These are phyloP conservation scores for Nemoura dubitans DNA, from an alignment of 2,888 invertebrate genomes.

Conservation along the genomic window DNA sequence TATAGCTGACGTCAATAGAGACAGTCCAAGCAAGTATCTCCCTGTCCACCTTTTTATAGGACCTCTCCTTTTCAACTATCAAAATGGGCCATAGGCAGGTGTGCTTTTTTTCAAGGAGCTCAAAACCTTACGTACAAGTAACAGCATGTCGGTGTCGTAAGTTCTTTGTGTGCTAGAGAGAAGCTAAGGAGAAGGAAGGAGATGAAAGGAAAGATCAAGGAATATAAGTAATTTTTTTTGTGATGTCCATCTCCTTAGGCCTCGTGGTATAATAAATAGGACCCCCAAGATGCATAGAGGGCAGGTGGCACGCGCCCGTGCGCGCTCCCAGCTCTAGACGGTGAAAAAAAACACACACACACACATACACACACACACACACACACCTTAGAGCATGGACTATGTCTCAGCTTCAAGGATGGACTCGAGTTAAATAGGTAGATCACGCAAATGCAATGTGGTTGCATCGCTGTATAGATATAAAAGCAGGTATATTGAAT, in stretches of 20 bases:
- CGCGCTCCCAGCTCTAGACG: too few relatives aligned
- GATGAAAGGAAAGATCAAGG: constrained; percentile 7
- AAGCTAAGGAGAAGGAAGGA: background rate
- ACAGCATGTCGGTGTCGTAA: background rate
- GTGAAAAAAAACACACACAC: background rate
- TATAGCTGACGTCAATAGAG: background rate
- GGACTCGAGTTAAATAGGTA: background rate
- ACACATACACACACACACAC: background rate
- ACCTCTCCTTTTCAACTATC: background rate
- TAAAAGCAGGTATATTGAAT: too few relatives aligned
- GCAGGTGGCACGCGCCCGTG: background rate
- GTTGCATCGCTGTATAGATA: too few relatives aligned
- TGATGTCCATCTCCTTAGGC: background rate
- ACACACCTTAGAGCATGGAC: background rate
- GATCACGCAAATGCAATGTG: background rate
- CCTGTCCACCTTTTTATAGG: background rate
- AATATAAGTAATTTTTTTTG: background rate
- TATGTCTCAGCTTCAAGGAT: background rate
- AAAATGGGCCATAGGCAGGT: background rate
- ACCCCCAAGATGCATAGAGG: background rate
- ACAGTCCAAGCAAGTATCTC: background rate
- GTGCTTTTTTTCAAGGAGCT: background rate
- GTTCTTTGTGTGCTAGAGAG: background rate
- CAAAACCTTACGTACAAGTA: background rate
- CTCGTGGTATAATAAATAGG: background rate